A percentile compares a stretch with the other conserved stretches of the same genome.
These are phyloP conservation scores for Cynoglossus semilaevis DNA, from an alignment of 2,113 vertebrate species.

Conservation along the genomic window DNA sequence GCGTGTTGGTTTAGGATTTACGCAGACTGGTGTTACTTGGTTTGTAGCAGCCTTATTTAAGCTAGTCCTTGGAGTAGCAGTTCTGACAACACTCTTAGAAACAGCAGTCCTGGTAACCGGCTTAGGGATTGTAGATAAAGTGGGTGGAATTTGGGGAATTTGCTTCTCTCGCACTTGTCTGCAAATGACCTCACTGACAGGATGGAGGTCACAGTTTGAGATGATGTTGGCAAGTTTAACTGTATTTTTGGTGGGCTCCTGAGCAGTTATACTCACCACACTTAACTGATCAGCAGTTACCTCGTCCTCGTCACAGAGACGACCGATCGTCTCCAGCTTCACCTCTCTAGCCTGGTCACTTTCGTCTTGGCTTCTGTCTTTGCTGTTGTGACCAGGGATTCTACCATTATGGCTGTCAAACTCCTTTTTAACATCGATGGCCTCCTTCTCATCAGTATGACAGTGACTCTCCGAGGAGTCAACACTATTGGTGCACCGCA, in stretches of 20 bases:
- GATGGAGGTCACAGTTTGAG: conserved; percentile 12
- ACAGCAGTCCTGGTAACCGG: conserved; percentile 13
- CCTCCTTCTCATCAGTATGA: conserved; percentile 6
- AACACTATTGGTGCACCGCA: conserved; percentile 1
- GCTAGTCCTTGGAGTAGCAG: conserved; percentile 19
- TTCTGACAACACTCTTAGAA: conserved; percentile 21
- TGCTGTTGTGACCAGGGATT: not conserved
- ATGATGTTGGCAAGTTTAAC: not conserved
- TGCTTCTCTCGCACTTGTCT: conserved; percentile 25
- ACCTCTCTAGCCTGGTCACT: conserved; percentile 7
- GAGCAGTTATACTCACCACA: conserved; percentile 4
- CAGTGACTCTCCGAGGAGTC: not conserved
- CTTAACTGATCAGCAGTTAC: not conserved
- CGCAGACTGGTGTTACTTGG: conserved; percentile 15
- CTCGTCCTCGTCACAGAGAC: conserved; percentile 1
- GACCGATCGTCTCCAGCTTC: not conserved
- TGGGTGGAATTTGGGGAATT: conserved; percentile 4
- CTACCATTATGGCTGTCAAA: conserved; percentile 3
- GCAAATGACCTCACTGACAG: conserved; percentile 16
- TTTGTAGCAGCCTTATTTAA: conserved; percentile 30
- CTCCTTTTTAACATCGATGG: not conserved
- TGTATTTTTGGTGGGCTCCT: conserved; percentile 13
- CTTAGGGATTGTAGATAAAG: conserved; percentile 5
- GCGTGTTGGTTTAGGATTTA: conserved; percentile 8
- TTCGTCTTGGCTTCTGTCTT: not conserved